phyloP scores from a whole-genome alignment of 2,113 vertebrate species.

The Hyaena hyaena region DNA sequence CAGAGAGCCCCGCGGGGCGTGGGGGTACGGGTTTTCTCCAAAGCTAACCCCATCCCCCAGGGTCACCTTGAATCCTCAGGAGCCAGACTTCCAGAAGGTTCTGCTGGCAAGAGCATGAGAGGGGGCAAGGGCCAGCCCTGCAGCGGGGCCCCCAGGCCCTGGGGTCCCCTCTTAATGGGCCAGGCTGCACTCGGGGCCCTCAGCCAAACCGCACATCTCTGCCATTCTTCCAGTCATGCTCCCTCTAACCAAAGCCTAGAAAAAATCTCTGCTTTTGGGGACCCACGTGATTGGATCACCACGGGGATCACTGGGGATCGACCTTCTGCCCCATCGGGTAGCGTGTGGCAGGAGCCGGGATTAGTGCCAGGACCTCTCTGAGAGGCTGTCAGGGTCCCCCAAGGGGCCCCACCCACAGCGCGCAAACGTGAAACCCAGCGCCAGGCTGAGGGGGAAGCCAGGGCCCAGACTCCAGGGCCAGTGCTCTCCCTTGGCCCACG shows the following conservation, averaged over 20 bases:
- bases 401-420: fast-evolving
- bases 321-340: background rate
- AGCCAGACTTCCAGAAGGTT: background rate
- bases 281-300: fast-evolving
- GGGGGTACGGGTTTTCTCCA: background rate
- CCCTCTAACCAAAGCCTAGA: background rate
- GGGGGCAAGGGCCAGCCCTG: background rate
- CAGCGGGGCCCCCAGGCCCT: fast-evolving
- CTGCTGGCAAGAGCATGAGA: background rate
- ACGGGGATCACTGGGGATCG: fast-evolving
- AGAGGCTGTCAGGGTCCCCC: too few species aligned
- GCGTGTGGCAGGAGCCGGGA: fast-evolving
- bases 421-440: fast-evolving
- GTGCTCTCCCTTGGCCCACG: background rate
- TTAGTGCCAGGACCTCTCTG: fast-evolving
- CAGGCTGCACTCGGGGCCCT: background rate
- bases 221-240: fast-evolving
- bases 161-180: too few species aligned
- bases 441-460: fast-evolving
- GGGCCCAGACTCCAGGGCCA: fast-evolving
- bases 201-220: fast-evolving
- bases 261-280: fast-evolving
- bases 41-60: background rate
- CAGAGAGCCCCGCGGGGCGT: background rate
- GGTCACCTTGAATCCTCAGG: background rate